These are phyloP conservation scores for Caenorhabditis briggsae DNA, from an alignment of 1,140 invertebrate genomes.

Conservation along the genomic window DNA sequence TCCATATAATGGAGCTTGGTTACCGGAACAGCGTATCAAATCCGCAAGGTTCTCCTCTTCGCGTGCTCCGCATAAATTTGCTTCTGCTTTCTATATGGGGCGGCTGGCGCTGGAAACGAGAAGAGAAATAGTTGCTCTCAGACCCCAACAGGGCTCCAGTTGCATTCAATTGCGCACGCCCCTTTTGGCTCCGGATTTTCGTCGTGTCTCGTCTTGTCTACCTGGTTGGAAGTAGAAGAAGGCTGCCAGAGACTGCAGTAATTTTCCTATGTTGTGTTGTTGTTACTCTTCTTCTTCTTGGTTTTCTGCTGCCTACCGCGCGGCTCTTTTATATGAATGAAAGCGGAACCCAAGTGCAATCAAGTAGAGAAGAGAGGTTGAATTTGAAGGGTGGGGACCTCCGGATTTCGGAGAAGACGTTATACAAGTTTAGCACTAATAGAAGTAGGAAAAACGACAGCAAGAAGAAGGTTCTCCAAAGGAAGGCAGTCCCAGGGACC, in stretches of 20 bases:
- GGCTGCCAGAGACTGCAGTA: slow-evolving; percentile 24
- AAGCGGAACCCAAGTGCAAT: slow-evolving; percentile 40
- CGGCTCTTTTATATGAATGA: slow-evolving; percentile 53
- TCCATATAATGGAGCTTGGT: slow-evolving; percentile 8
- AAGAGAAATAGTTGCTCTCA: background rate
- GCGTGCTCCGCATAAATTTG: slow-evolving; percentile 53
- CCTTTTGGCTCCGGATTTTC: slow-evolving; percentile 36
- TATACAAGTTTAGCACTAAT: slow-evolving; percentile 20
- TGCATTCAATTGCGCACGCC: slow-evolving; percentile 54
- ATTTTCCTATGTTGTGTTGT: slow-evolving; percentile 25
- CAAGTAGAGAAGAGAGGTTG: slow-evolving; percentile 30
- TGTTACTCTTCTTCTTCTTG: background rate
- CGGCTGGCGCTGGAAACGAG: slow-evolving; percentile 11
- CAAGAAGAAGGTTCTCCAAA: background rate
- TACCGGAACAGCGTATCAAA: slow-evolving; percentile 56
- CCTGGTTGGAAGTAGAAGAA: background rate
- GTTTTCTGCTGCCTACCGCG: background rate
- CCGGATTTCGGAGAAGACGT: background rate
- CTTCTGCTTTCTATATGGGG: background rate
- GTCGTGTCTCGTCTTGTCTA: slow-evolving; percentile 4
- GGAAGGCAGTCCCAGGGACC: background rate
- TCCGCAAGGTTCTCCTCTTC: slow-evolving; percentile 38
- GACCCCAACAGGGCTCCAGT: slow-evolving; percentile 4
- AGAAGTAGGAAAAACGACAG: background rate
- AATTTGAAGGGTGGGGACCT: background rate